Percentiles rank a stretch among this genome's conserved stretches.
These are phyloP conservation scores for Gymnothorax javanicus DNA, from an alignment of 2,797 vertebrate genomes.

Conservation along the genomic window DNA sequence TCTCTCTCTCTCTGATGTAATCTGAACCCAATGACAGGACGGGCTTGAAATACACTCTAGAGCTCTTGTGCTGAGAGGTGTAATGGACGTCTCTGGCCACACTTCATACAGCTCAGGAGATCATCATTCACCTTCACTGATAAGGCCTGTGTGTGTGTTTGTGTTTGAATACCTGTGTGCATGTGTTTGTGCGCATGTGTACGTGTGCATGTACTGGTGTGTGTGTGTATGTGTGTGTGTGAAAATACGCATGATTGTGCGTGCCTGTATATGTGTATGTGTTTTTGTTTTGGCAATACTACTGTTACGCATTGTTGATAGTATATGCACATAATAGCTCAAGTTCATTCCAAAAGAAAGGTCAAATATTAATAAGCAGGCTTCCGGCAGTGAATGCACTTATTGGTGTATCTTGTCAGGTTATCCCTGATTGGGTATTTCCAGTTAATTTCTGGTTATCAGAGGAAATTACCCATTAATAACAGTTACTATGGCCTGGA, in stretches of 20 bases:
- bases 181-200: not conserved
- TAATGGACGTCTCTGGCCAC: constrained; percentile 17
- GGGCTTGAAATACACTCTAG: constrained; percentile 23
- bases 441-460: no score
- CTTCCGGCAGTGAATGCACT: no score
- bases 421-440: no score
- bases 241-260: not conserved
- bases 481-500: not conserved
- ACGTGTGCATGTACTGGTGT: not conserved
- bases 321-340: no score
- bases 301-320: not conserved
- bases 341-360: not conserved
- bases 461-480: not conserved
- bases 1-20: not conserved
- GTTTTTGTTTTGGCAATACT: not conserved
- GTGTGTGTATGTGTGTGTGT: not conserved
- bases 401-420: no score
- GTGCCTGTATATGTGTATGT: not conserved
- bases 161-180: not conserved
- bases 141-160: no score
- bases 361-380: no score
- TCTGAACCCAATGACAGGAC: no score
- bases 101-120: not conserved
- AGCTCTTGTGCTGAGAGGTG: constrained; percentile 8
- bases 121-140: constrained; percentile 19